Percentiles rank a stretch among this genome's conserved stretches.
Conservation (phyloP, 2,888 invertebrate species). For the Ypsolopha scabrella region DNA sequence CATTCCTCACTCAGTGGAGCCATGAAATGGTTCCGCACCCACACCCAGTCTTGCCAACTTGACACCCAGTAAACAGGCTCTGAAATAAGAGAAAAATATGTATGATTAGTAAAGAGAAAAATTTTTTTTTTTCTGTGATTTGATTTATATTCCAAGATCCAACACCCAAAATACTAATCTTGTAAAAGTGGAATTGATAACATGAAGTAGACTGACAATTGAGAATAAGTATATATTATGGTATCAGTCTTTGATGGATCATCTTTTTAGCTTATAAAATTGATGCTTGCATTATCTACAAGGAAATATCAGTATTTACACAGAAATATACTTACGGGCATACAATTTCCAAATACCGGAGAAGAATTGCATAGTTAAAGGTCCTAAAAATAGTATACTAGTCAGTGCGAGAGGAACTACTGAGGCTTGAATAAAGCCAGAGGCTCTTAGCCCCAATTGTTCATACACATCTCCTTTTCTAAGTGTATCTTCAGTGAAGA, state of each 20-base stretch:
- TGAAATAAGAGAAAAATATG: conserved; percentile 35
- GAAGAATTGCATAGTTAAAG: conserved; percentile 78
- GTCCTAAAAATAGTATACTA: conserved; percentile 85
- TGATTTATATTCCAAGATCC: too few species aligned
- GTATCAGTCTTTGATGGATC: too few species aligned
- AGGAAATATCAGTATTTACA: too few species aligned
- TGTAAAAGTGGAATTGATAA: too few species aligned
- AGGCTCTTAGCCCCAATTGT: conserved; percentile 79
- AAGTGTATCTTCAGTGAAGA: conserved; percentile 73
- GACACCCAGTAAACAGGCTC: conserved; percentile 80
- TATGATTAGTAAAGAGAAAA: neutral
- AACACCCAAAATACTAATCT: too few species aligned
- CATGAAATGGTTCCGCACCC: conserved; percentile 90
- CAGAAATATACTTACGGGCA: conserved; percentile 60
- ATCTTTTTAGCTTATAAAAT: too few species aligned
- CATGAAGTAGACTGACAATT: too few species aligned
- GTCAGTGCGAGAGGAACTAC: conserved; percentile 83
- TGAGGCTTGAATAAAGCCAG: conserved; percentile 80
- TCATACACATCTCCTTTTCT: conserved; percentile 74
- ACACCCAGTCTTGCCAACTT: conserved; percentile 79
- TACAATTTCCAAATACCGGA: conserved; percentile 78
- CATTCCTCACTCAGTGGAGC: conserved; percentile 96
- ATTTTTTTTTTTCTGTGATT: too few species aligned
- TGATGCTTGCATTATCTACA: too few species aligned
- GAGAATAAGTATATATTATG: too few species aligned